Evolutionary conservation across 1,140 invertebrate species (phyloP), one percentile per base, ranked within the genome.

Genomic region (Heterodera schachtii): DNA sequence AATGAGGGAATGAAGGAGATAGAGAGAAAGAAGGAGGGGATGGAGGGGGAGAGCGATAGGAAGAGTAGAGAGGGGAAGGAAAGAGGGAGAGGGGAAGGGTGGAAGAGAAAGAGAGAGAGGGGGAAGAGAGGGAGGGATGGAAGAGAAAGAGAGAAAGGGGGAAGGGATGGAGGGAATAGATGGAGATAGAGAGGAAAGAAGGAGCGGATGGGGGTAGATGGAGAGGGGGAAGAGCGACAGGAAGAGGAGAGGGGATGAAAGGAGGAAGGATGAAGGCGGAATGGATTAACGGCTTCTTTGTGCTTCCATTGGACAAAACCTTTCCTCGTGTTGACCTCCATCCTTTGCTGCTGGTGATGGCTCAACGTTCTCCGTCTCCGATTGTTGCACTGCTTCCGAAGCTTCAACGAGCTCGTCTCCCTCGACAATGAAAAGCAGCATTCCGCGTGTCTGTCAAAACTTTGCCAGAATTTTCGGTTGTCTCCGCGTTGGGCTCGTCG

Each of bases 401-500:
- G 16, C 71, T 73, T 73, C 16, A 64, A 49, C 41, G 19, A 47
- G 46, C 74, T 75, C 11, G 52, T n/a, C 19, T 70, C 66, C 11
- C 74, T 31, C 19, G 74, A 75, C 31, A 75, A 47, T 2, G 74
- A 75, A 47, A 60, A 75, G 41, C 41, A 3, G 46, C 60, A 75
- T 4, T 75, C 74, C 41, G 41, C 46, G 74, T n/a, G 70, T 31
- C 47, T 44, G 66, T 21, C 66, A 19, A 46, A 67, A 67, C 60
- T 44, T n/a, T 21, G 69, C 8, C 60, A 31, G 43, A 66, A 64
- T 31, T 41, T 41, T 60, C 19, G 8, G 0, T 19, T 11, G 1
- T n/a, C 66, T 43, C 66, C 43, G 70, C 70, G 76, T 47, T 31
- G 46, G 66, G 43, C 11, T 76, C 76, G 66, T 31, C 70, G 76